Evolutionary conservation across 2,113 vertebrate species (phyloP).

Genomic region (Tragulus kanchil): DNA sequence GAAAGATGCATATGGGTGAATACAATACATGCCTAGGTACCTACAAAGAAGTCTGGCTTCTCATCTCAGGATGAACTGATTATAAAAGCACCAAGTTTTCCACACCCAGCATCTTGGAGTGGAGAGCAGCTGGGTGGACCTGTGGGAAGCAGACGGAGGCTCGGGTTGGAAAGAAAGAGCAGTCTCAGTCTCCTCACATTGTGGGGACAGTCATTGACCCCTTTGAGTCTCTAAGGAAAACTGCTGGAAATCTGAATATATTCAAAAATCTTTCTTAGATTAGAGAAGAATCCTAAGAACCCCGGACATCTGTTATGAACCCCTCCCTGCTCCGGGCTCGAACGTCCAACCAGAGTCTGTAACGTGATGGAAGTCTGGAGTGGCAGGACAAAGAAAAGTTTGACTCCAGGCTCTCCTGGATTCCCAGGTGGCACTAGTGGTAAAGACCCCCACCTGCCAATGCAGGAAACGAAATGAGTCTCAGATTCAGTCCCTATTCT

Average conservation of each 20-base stretch:
- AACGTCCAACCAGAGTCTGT: background rate
- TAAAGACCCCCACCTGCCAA: background rate
- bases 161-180: background rate
- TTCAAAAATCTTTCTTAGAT: background rate
- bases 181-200: background rate
- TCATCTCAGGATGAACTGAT: background rate
- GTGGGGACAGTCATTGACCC: background rate
- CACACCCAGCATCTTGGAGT: background rate
- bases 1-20: background rate
- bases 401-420: background rate
- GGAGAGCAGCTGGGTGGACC: fast-evolving
- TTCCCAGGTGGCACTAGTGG: background rate
- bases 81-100: no score
- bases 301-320: fast-evolving
- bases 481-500: background rate
- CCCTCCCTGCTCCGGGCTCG: fast-evolving
- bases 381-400: background rate
- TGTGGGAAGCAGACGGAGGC: background rate
- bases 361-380: background rate
- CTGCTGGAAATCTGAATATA: background rate
- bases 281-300: background rate
- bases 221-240: background rate
- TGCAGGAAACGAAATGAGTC: background rate
- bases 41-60: background rate
- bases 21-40: fast-evolving